phyloP scores from a whole-genome alignment of 2,888 invertebrate genomes.

The Allygus modestus region DNA sequence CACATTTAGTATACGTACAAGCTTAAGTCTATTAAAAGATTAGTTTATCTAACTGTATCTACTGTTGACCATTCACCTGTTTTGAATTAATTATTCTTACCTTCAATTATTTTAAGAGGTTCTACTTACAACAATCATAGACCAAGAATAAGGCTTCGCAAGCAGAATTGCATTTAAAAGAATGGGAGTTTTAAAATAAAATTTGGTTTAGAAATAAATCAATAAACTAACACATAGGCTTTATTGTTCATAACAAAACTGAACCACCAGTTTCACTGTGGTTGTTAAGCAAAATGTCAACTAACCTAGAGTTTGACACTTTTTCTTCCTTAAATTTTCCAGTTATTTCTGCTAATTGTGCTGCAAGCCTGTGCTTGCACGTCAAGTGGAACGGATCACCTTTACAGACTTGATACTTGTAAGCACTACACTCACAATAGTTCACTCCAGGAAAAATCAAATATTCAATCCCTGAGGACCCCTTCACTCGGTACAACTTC shows the following conservation, averaged over 20 bases:
- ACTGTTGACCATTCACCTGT: too few species aligned
- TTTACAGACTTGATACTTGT: conserved; percentile 37
- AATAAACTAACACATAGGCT: too few species aligned
- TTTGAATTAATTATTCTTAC: too few species aligned
- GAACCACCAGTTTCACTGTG: not conserved
- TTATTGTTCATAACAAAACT: not conserved
- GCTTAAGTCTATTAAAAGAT: too few species aligned
- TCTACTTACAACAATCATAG: too few species aligned
- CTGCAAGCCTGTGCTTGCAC: conserved; percentile 36
- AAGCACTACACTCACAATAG: conserved; percentile 46
- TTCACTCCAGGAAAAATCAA: conserved; percentile 12
- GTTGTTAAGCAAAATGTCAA: not conserved
- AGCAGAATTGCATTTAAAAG: too few species aligned
- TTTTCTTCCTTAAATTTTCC: conserved; percentile 44
- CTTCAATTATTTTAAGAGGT: too few species aligned
- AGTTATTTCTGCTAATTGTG: conserved; percentile 38
- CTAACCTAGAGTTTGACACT: conserved; percentile 2
- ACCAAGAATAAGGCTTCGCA: too few species aligned
- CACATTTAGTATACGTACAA: too few species aligned
- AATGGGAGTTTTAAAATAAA: too few species aligned
- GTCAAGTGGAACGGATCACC: conserved; percentile 21
- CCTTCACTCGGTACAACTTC: conserved; percentile 32
- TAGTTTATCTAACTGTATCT: too few species aligned
- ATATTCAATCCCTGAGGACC: conserved; percentile 39
- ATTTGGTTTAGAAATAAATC: too few species aligned